Evolutionary conservation across 2,797 vertebrate genomes (phyloP).

Genomic region (Sebastes itinus): DNA sequence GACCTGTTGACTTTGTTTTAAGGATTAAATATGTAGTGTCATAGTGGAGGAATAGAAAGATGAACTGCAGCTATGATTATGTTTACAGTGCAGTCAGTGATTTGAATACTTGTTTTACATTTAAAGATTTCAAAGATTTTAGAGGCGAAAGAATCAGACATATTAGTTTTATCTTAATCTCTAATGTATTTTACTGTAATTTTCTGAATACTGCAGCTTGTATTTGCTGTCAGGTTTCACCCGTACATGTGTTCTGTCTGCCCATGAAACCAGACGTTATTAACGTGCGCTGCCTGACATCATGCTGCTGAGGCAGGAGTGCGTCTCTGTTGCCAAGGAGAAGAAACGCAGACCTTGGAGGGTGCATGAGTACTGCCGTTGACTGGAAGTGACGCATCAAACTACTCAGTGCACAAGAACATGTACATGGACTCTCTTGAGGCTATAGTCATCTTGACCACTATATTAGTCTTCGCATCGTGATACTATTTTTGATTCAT

Average conservation of each 20-base stretch:
- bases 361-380: constrained; percentile 39
- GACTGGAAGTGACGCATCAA: constrained; percentile 69
- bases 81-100: not conserved
- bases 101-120: not conserved
- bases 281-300: constrained; percentile 38
- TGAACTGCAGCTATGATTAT: not conserved
- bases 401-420: constrained; percentile 34
- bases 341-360: constrained; percentile 54
- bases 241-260: constrained; percentile 4
- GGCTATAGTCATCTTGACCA: not conserved
- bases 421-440: constrained; percentile 8
- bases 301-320: constrained; percentile 32
- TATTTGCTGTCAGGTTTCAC: constrained; percentile 12
- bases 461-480: not conserved
- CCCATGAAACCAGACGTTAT: constrained; percentile 35
- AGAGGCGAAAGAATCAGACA: not conserved
- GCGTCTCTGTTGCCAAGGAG: constrained; percentile 67
- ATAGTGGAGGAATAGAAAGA: not conserved
- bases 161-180: not conserved
- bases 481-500: not conserved
- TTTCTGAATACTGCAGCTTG: not conserved
- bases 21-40: constrained; percentile 12
- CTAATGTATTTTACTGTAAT: not conserved
- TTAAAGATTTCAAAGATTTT: constrained; percentile 4
- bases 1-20: constrained; percentile 3